Evolutionary conservation across 2,888 invertebrate genomes (phyloP).

Genomic region (Salticus scenicus): DNA sequence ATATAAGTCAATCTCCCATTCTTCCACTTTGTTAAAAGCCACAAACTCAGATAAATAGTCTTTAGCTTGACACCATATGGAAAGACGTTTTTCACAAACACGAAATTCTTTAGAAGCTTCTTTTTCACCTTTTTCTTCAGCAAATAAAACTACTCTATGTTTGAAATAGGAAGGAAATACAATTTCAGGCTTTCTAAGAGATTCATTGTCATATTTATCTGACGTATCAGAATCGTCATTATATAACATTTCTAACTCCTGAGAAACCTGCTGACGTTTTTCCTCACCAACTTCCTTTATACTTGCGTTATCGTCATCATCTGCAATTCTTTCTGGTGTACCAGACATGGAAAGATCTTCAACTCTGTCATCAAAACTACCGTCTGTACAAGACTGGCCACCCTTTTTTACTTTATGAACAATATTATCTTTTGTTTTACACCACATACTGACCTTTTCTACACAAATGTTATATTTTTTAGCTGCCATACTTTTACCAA

Average conservation of each 20-base stretch:
- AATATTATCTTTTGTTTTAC: constrained; percentile 67
- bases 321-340: constrained; percentile 28
- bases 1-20: constrained; percentile 64
- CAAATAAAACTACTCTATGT: constrained; percentile 21
- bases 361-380: constrained; percentile 41
- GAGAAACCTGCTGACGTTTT: constrained; percentile 44
- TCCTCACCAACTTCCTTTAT: constrained; percentile 32
- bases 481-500: constrained; percentile 63
- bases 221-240: constrained; percentile 53
- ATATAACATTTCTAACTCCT: constrained; percentile 61
- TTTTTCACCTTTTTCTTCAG: constrained; percentile 52
- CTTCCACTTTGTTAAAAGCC: constrained; percentile 33
- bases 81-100: constrained; percentile 60
- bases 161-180: constrained; percentile 56
- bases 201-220: constrained; percentile 34
- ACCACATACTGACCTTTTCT: constrained; percentile 67
- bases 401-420: constrained; percentile 66
- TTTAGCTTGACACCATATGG: constrained; percentile 53
- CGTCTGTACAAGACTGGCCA: constrained; percentile 45
- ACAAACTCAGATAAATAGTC: constrained; percentile 33
- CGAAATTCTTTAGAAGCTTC: constrained; percentile 49
- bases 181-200: constrained; percentile 36
- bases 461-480: constrained; percentile 66
- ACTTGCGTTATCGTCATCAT: constrained; percentile 17
- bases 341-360: constrained; percentile 41